Percentiles rank a stretch among this genome's conserved stretches.
These are phyloP conservation scores for Mayetiola destructor DNA, from an alignment of 2,888 invertebrate genomes.

Conservation along the genomic window DNA sequence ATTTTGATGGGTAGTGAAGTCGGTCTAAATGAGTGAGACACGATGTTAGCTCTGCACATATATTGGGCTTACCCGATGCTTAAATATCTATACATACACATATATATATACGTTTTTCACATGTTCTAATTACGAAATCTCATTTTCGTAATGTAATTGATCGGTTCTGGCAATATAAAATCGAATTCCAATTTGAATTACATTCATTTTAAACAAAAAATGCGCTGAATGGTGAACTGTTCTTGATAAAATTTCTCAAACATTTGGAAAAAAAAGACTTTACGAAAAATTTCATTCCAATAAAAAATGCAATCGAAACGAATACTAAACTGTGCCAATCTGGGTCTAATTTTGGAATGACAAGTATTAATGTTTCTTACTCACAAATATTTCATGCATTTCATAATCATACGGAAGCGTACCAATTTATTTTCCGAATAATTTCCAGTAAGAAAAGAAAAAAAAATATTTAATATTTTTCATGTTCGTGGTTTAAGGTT, in stretches of 20 bases:
- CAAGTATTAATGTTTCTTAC: too few species aligned
- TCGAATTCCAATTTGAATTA: too few species aligned
- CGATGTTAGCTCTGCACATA: constrained; percentile 1
- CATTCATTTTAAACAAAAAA: too few species aligned
- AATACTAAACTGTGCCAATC: too few species aligned
- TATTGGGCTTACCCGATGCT: neutral
- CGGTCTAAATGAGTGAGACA: constrained; percentile 1
- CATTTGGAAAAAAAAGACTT: too few species aligned
- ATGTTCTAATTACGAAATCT: neutral
- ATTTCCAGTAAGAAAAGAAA: neutral
- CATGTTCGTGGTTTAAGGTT: too few species aligned
- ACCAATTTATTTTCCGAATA: neutral
- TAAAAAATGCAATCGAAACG: neutral
- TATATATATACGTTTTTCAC: neutral
- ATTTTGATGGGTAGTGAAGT: constrained; percentile 10
- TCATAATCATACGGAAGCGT: neutral
- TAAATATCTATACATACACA: neutral
- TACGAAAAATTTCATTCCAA: neutral
- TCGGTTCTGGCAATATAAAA: too few species aligned
- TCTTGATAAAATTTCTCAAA: too few species aligned
- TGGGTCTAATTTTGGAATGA: too few species aligned
- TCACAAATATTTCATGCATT: neutral
- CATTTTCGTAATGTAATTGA: neutral
- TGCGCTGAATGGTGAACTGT: too few species aligned
- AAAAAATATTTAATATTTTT: neutral